Evolutionary conservation across 2,113 vertebrate species (phyloP).

Genomic region (Caranx melampygus): DNA sequence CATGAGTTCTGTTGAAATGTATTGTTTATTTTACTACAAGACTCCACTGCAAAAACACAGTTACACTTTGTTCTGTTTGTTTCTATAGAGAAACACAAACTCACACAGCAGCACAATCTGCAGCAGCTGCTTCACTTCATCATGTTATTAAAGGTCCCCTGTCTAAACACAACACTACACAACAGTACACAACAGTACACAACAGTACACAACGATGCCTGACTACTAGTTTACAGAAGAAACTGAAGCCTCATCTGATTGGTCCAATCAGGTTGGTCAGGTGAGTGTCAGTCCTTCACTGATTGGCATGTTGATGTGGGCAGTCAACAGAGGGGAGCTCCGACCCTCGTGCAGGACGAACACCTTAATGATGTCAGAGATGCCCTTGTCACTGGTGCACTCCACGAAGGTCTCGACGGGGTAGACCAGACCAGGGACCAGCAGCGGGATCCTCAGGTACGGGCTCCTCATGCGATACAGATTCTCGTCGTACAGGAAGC

Average conservation of each 20-base stretch:
- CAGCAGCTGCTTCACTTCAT: no score
- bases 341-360: conserved; percentile 88
- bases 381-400: conserved; percentile 87
- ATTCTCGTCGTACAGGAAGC: conserved; percentile 86
- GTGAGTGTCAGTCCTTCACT: conserved; percentile 86
- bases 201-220: no score
- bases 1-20: no score
- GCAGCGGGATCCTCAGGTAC: conserved; percentile 89
- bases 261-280: conserved; percentile 65
- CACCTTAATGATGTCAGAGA: conserved; percentile 90
- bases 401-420: conserved; percentile 90
- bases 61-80: not conserved
- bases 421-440: conserved; percentile 91
- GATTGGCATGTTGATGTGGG: conserved; percentile 93
- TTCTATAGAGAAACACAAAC: not conserved
- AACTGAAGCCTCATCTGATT: not conserved
- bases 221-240: no score
- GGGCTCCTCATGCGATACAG: conserved; percentile 86
- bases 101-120: no score
- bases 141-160: no score
- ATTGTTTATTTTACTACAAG: no score
- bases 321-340: conserved; percentile 86
- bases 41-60: not conserved
- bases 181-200: no score
- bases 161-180: no score